Evolutionary conservation across 2,113 vertebrate species (phyloP).

Genomic region (Proteles cristata): DNA sequence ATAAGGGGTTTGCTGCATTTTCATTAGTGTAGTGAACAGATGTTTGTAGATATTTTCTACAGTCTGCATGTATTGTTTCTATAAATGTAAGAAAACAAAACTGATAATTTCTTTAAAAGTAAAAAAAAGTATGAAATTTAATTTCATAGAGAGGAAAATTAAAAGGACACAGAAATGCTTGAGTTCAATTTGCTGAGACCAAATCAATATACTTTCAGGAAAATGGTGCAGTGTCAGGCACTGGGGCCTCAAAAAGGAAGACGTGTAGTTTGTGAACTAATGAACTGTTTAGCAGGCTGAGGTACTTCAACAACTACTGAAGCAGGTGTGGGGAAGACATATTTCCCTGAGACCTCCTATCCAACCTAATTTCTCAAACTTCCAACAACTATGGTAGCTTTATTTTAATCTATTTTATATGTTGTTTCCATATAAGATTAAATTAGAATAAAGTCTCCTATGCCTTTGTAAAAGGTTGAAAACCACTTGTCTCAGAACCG

Average conservation of each 20-base stretch:
- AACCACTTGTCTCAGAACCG: slow-evolving; percentile 28
- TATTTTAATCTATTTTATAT: background rate
- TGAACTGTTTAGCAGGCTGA: background rate
- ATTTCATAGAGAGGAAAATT: slow-evolving; percentile 26
- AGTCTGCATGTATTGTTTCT: background rate
- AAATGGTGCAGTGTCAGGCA: background rate
- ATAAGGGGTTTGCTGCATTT: slow-evolving; percentile 25
- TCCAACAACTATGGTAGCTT: background rate
- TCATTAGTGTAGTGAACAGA: background rate
- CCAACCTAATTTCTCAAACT: background rate
- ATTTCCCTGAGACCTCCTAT: background rate
- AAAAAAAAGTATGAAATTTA: background rate
- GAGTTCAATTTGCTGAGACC: background rate
- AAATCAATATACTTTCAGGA: background rate
- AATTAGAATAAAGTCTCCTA: background rate
- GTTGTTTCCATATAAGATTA: background rate
- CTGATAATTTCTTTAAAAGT: background rate
- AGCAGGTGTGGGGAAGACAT: background rate
- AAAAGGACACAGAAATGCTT: slow-evolving; percentile 20
- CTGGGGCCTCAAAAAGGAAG: background rate
- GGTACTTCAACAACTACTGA: background rate
- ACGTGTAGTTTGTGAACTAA: background rate
- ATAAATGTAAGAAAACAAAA: background rate
- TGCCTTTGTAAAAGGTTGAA: background rate
- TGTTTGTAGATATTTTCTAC: background rate